Base-by-base conservation (phyloP, 2,797 vertebrate species). In the Apogon hyalosoma region DNA sequence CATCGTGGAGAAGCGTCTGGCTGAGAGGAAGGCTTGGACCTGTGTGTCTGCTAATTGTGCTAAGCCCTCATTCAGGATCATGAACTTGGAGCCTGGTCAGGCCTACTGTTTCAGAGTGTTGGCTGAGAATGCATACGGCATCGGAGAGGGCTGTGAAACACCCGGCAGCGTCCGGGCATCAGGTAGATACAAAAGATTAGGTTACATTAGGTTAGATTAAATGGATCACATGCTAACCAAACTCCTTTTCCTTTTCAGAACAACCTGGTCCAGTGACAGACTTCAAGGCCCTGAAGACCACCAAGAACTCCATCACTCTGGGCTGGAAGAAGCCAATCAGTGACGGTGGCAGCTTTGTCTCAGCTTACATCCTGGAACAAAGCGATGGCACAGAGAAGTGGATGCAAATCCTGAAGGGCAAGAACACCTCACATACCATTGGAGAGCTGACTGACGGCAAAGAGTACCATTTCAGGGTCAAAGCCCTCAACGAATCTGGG, bases 11-110 rank as follows among this genome's bases (percentile, higher is more conserved):
- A 99, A 98, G 88, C 96, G 96, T 73, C 94, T 99, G 68, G 97
- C 97, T 14, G 98, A 99, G 80, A 96, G 97, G 80, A 99, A 99
- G 75, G 97, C 98, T 11, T 99, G 98, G 98, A 96, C 98, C 12
- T 98, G 97, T 1, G 96, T 99, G 69, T 89, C 95, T 2, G 89
- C 96, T 1, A 93, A 97, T 69, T 98, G 97, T 77, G 85, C 91
- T 36, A 99, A 99, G 90, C 95, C 94, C 54, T 98, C 97, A 50
- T 99, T 92, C 91, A 95, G 96, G 78, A 93, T 98, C 66, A 88
- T 93, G 59, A 98, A 98, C 78, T 92, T 99, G 77, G 98, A 99
- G 75, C 95, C 94, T 41, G 96, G 97, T 61, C 96, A 97, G 92
- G 94, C 96, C 38, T 99, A 98, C 87, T 99, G 96, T 90, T 99